Evolutionary conservation across 1,140 invertebrate species (phyloP), one percentile per base, ranked within the genome.

Genomic region (Pseudomyrmex sp.): DNA sequence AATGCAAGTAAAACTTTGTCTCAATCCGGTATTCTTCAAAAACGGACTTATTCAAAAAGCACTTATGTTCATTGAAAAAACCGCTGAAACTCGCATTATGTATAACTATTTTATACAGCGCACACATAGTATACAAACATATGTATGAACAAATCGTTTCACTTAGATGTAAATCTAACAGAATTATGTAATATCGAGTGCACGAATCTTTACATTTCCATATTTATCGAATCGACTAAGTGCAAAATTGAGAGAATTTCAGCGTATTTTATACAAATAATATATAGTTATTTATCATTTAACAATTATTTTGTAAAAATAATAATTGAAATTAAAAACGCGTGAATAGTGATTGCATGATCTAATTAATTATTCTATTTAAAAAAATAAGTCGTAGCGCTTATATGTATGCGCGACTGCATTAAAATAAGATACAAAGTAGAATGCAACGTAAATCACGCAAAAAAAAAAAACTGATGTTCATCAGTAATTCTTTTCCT

Each of bases 71-170:
- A 70, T 69, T 48, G 52, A 59, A 23, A 3, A 80, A 7, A 58
- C 62, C 87, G 68, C 23, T 79, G 48, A 83, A 70, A 84, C 20
- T 87, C 58, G 73, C 68, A 77, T 85, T 73, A 77, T 46, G 69
- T 54, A 18, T 56, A 15, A 62, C 56, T 77, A 61, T 18, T 52
- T 63, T 59, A 62, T 52, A 75, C 48, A 62, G 48, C 10, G 18
- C 56, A 56, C 12, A 59, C 66, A 69, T 82, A 35, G 35, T 35
- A 35, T 85, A 58, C 72, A 84, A 76, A 35, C 35, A 35, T 35
- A 35, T 74, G 50, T 46, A 82, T 18, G 73, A 83, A 84, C 59
- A 80, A 84, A 80, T 80, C 56, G 10, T 10, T 58, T 68, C 20
- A 23, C 54, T 69, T 70, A 70, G 69, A 35, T 61, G 9, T 72